Conservation (phyloP, 2,888 invertebrate genomes). For the Hartigia nigra region DNA sequence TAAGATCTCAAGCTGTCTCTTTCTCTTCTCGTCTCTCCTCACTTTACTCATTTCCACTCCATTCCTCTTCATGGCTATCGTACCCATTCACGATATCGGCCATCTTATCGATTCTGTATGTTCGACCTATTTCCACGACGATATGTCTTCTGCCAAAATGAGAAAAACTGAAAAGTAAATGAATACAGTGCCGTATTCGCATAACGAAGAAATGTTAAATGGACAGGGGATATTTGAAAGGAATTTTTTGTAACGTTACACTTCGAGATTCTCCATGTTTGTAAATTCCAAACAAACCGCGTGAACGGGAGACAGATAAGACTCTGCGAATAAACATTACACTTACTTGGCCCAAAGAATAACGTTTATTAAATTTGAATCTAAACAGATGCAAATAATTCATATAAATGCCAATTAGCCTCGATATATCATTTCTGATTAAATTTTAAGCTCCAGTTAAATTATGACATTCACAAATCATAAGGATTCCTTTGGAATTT, state of each 20-base stretch:
- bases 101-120: neutral
- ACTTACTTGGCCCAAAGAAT: neutral
- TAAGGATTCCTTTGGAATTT: neutral
- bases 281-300: neutral
- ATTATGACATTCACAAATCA: neutral
- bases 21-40: neutral
- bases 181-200: neutral
- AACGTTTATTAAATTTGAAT: neutral
- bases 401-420: neutral
- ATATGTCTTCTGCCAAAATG: neutral
- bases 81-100: neutral
- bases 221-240: neutral
- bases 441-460: neutral
- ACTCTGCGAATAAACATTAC: neutral
- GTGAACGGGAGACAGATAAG: neutral
- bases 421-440: neutral
- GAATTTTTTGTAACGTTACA: neutral
- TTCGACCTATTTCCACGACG: neutral
- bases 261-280: neutral
- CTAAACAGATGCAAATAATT: neutral
- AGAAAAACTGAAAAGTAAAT: neutral
- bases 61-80: neutral
- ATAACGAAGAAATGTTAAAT: neutral
- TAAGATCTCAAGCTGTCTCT: conserved; percentile 28
- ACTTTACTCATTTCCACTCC: neutral